A percentile compares a stretch with the other conserved stretches of the same genome.
These are phyloP conservation scores for Ciconia maguari DNA, from an alignment of 2,113 vertebrate genomes.

Conservation along the genomic window DNA sequence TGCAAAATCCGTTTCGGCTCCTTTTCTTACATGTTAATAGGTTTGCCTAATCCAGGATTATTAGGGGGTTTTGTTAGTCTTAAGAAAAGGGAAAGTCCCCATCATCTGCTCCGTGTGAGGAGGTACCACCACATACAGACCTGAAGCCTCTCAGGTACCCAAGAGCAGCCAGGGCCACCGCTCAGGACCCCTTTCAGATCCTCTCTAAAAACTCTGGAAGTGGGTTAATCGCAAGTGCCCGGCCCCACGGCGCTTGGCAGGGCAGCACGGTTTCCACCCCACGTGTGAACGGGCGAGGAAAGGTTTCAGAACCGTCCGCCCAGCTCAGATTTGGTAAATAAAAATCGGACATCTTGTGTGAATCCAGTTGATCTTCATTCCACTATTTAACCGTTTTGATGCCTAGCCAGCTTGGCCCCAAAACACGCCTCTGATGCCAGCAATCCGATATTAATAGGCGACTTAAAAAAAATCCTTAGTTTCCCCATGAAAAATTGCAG, in stretches of 20 bases:
- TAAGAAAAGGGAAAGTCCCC: background rate
- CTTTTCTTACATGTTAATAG: background rate
- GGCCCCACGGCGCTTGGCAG: background rate
- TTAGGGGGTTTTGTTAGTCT: background rate
- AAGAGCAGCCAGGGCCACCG: fast-evolving
- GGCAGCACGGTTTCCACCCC: background rate
- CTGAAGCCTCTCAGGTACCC: background rate
- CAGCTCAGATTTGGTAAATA: constrained; percentile 15
- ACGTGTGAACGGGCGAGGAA: background rate
- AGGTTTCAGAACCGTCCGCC: background rate
- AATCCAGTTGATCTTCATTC: constrained; percentile 34
- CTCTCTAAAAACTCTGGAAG: background rate
- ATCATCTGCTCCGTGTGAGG: background rate
- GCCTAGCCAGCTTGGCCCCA: constrained; percentile 55
- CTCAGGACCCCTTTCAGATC: background rate
- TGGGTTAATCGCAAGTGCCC: background rate
- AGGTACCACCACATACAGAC: background rate
- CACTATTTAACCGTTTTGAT: constrained; percentile 29
- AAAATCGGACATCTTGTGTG: background rate
- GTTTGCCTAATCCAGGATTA: background rate
- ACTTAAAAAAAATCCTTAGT: constrained; percentile 53
- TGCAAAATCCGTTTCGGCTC: background rate
- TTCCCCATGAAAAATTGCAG: constrained; percentile 36
- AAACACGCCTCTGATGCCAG: constrained; percentile 26
- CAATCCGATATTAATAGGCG: constrained; percentile 50